A percentile compares a stretch with the other conserved stretches of the same genome.
phyloP scores from a whole-genome alignment of 2,113 vertebrate species.

The Dipodomys ordii region DNA sequence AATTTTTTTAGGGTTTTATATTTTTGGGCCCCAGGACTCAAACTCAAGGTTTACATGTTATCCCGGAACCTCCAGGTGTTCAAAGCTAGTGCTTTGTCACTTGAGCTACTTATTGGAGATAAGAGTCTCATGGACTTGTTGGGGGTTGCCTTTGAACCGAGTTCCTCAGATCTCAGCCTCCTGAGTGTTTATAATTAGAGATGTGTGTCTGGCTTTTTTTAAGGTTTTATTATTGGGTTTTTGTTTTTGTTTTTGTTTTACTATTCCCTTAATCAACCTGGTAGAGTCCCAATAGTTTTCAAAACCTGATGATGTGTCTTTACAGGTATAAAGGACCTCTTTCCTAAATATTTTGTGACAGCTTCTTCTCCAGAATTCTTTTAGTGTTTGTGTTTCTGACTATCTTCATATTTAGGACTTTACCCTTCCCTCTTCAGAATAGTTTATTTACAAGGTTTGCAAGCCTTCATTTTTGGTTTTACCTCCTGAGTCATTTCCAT shows the following conservation, averaged over 20 bases:
- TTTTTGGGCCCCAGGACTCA: too few species aligned
- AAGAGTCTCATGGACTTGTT: too few species aligned
- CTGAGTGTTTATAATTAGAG: too few species aligned
- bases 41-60: too few species aligned
- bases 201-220: background rate
- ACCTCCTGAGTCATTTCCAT: background rate
- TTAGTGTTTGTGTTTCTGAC: background rate
- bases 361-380: background rate
- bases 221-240: background rate
- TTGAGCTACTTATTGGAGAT: too few species aligned
- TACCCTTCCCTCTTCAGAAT: background rate
- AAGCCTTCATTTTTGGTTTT: background rate
- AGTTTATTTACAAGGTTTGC: background rate
- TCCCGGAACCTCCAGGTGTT: too few species aligned
- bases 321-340: background rate
- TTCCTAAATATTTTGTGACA: background rate
- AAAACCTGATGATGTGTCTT: background rate
- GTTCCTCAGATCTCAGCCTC: too few species aligned
- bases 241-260: background rate
- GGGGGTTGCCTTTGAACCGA: too few species aligned
- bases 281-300: slow-evolving; percentile 12
- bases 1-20: too few species aligned
- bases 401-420: background rate
- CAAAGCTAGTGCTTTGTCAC: too few species aligned
- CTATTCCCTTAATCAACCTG: background rate